These are phyloP conservation scores for Todiramphus chloris DNA, from an alignment of 2,113 vertebrate species.

Conservation along the genomic window DNA sequence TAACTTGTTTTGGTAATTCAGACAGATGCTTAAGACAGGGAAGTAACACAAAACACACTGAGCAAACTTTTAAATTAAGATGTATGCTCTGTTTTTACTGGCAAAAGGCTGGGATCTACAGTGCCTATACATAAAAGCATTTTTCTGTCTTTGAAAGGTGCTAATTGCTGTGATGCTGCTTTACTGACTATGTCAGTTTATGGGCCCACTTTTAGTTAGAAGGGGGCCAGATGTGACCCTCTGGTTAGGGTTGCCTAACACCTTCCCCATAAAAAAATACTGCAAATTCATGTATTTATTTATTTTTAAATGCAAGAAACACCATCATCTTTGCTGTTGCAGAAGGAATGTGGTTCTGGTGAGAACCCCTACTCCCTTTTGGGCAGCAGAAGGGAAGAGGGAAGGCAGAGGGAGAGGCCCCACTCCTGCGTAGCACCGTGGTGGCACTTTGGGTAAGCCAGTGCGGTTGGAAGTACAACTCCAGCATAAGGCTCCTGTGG, in stretches of 20 bases:
- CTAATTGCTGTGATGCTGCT: not conserved
- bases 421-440: accelerated
- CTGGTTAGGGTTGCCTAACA: not conserved
- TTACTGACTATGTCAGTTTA: not conserved
- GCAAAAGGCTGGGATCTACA: slow-evolving; percentile 30
- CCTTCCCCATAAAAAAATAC: not conserved
- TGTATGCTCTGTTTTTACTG: slow-evolving; percentile 56
- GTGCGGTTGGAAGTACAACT: accelerated
- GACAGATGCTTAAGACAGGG: slow-evolving; percentile 66
- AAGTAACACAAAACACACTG: slow-evolving; percentile 57
- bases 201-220: not conserved
- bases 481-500: not conserved
- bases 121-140: slow-evolving; percentile 20
- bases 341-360: not conserved
- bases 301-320: not conserved
- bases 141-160: slow-evolving; percentile 38
- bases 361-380: not conserved
- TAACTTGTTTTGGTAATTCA: slow-evolving; percentile 53
- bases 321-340: not conserved
- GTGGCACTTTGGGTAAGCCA: not conserved
- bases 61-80: slow-evolving; percentile 70
- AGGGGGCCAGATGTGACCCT: not conserved
- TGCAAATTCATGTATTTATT: not conserved
- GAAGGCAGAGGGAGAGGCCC: not conserved
- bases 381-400: not conserved